These are phyloP conservation scores for Geotrypetes seraphini DNA, from an alignment of 2,797 vertebrate genomes.

Conservation along the genomic window DNA sequence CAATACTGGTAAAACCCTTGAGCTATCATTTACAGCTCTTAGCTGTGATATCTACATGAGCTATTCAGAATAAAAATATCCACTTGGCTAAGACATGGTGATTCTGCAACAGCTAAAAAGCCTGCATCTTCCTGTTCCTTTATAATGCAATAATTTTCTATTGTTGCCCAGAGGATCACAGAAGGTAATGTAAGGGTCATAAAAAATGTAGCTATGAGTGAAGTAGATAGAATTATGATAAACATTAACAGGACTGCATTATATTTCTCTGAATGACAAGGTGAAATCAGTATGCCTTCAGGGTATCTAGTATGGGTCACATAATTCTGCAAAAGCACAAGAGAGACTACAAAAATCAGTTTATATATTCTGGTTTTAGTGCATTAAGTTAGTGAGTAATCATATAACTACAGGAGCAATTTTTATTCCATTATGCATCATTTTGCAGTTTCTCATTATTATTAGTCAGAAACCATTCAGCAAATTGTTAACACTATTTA, in stretches of 20 bases:
- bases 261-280: conserved; percentile 33
- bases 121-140: conserved; percentile 41
- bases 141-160: conserved; percentile 41
- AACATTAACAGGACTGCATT: conserved; percentile 34
- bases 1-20: no score
- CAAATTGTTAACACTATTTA: no score
- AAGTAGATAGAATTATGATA: conserved; percentile 42
- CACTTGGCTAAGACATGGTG: conserved; percentile 25
- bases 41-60: no score
- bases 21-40: no score
- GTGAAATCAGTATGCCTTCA: conserved; percentile 40
- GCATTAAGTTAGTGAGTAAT: conserved; percentile 19
- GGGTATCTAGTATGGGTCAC: conserved; percentile 36
- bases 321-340: conserved; percentile 31
- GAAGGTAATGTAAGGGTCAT: conserved; percentile 43
- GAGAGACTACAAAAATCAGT: conserved; percentile 19
- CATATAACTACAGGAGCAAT: conserved; percentile 33
- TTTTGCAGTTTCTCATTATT: no score
- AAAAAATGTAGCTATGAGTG: conserved; percentile 40
- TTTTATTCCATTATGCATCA: conserved; percentile 35
- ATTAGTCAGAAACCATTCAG: no score
- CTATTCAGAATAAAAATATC: no score
- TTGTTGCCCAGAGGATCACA: conserved; percentile 48
- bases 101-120: conserved; percentile 28
- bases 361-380: conserved; percentile 14